A percentile compares a stretch with the other conserved stretches of the same genome.
Conservation (phyloP, 2,797 vertebrate species). For the Danio albolineatus region DNA sequence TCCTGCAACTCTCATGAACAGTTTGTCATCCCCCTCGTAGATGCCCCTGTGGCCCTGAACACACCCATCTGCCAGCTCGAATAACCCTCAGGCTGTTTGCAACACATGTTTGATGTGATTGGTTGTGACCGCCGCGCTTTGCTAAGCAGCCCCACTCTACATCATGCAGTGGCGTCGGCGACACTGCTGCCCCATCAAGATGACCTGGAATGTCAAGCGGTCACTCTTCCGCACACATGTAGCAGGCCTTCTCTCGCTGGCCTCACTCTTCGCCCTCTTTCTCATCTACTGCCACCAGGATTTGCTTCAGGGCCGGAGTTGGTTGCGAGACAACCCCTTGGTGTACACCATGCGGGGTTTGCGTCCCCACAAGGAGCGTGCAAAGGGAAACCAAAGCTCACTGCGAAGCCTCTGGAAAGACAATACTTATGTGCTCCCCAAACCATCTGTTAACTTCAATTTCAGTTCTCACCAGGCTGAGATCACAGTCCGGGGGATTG, state of each 20-base stretch:
- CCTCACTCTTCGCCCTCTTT: conserved; percentile 90
- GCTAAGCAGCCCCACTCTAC: conserved; percentile 73
- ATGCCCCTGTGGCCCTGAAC: conserved; percentile 63
- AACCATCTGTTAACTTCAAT: conserved; percentile 84
- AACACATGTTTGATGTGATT: conserved; percentile 79
- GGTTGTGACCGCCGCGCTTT: conserved; percentile 70
- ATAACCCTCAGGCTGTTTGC: conserved; percentile 73
- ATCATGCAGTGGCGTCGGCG: conserved; percentile 99
- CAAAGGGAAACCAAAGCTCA: conserved; percentile 88
- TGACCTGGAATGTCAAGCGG: conserved; percentile 93
- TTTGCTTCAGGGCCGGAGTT: conserved; percentile 89
- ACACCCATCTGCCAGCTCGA: conserved; percentile 69
- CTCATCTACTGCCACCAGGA: conserved; percentile 93
- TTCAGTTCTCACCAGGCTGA: conserved; percentile 87
- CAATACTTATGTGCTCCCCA: conserved; percentile 79
- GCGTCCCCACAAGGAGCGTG: conserved; percentile 81
- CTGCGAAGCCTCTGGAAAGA: conserved; percentile 88
- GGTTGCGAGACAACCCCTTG: conserved; percentile 91
- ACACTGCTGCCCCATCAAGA: conserved; percentile 95
- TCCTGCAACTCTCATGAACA: conserved; percentile 64
- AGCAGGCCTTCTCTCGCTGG: conserved; percentile 88
- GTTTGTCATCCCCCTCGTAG: conserved; percentile 65
- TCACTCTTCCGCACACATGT: conserved; percentile 94
- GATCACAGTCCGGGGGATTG: conserved; percentile 75
- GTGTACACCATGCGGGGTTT: conserved; percentile 91